A percentile compares a stretch with the other conserved stretches of the same genome.
Conservation (phyloP, 1,140 invertebrate species). For the Zophobas atratus region DNA sequence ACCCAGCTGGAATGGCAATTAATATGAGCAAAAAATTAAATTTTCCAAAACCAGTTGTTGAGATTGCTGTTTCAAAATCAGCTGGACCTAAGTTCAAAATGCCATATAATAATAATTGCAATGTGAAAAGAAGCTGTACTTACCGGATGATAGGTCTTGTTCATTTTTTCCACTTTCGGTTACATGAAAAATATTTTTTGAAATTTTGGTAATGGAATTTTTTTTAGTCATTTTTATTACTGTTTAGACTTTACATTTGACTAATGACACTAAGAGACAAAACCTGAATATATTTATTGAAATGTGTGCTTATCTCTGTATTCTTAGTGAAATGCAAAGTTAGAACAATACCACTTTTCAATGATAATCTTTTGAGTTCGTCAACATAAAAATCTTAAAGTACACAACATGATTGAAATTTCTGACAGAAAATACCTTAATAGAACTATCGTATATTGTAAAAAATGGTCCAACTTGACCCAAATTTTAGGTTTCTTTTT, state of each 20-base stretch:
- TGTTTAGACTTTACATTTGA: too few species aligned
- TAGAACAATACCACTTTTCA: not conserved
- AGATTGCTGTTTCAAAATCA: conserved; percentile 69
- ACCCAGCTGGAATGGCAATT: conserved; percentile 75
- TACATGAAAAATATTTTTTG: not conserved
- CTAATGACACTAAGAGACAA: too few species aligned
- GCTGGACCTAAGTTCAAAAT: conserved; percentile 20
- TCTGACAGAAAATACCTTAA: too few species aligned
- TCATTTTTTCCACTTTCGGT: not conserved
- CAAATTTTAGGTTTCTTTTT: too few species aligned
- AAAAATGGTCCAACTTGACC: too few species aligned
- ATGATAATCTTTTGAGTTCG: not conserved
- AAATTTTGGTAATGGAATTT: not conserved
- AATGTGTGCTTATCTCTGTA: not conserved
- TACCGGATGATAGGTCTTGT: not conserved
- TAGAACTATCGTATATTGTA: too few species aligned
- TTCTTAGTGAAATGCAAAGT: not conserved
- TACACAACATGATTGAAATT: too few species aligned
- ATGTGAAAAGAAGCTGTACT: not conserved
- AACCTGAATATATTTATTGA: not conserved
- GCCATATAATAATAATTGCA: too few species aligned
- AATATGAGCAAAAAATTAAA: conserved; percentile 78
- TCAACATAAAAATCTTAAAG: too few species aligned
- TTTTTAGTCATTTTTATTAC: conserved; percentile 1
- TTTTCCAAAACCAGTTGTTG: conserved; percentile 72